phyloP scores from a whole-genome alignment of 2,888 invertebrate species.

The Ochropleura leucogaster region DNA sequence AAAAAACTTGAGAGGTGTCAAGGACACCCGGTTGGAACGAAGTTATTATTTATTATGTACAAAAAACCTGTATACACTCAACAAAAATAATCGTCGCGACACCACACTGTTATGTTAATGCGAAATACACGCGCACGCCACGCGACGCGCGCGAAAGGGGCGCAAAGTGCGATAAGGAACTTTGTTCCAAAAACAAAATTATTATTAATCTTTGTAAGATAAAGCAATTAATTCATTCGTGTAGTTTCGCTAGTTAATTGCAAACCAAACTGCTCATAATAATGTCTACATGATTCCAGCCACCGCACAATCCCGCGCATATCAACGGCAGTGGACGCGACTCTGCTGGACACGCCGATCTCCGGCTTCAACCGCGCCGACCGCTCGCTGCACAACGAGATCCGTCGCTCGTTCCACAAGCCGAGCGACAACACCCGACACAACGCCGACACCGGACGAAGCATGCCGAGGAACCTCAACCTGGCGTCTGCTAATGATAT shows the following conservation, averaged over 20 bases:
- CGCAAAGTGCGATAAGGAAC: too few species aligned
- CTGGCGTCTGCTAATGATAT: slow-evolving; percentile 73
- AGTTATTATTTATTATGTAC: too few species aligned
- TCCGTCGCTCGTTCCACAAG: slow-evolving; percentile 87
- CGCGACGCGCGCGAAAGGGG: too few species aligned
- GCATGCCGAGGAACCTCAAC: slow-evolving; percentile 90
- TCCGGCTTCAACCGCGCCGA: slow-evolving; percentile 77
- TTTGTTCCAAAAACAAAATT: too few species aligned
- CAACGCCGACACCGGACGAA: slow-evolving; percentile 81
- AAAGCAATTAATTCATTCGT: too few species aligned
- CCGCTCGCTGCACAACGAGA: slow-evolving; percentile 80
- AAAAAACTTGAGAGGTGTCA: too few species aligned
- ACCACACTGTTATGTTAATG: too few species aligned
- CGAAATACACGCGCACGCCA: too few species aligned
- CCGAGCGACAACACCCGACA: slow-evolving; percentile 78
- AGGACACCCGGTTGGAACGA: too few species aligned
- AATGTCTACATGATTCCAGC: slow-evolving; percentile 65
- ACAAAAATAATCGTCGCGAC: too few species aligned
- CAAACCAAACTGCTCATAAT: background rate
- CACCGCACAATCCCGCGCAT: slow-evolving; percentile 89
- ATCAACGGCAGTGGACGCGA: slow-evolving; percentile 79
- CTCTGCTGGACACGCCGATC: slow-evolving; percentile 72
- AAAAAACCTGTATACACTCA: too few species aligned
- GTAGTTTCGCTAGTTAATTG: background rate
- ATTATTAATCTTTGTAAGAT: too few species aligned